Percentiles rank a stretch among this genome's conserved stretches.
phyloP scores from a whole-genome alignment of 2,113 vertebrate genomes.

The Emberiza fucata region DNA sequence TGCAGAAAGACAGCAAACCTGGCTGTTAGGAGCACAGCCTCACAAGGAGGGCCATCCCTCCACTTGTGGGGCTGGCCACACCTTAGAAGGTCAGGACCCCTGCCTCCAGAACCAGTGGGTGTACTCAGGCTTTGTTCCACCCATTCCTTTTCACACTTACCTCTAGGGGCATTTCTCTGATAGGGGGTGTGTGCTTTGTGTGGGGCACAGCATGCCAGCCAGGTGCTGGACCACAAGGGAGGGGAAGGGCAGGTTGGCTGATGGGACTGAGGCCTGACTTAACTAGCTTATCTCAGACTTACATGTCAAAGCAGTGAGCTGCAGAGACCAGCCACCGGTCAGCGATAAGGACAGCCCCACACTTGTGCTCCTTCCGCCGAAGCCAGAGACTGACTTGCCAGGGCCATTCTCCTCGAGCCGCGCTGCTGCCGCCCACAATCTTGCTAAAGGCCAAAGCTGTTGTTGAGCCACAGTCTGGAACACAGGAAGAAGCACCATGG shows the following conservation, averaged over 20 bases:
- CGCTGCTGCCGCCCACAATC: constrained; percentile 86
- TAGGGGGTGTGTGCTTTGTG: background rate
- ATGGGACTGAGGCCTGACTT: background rate
- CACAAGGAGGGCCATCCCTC: background rate
- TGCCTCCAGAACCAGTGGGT: background rate
- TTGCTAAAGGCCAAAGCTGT: constrained; percentile 71
- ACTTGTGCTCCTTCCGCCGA: constrained; percentile 81
- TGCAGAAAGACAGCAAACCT: constrained; percentile 49
- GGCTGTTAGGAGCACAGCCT: background rate
- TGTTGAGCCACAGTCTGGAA: constrained; percentile 84
- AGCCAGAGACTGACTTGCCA: constrained; percentile 93
- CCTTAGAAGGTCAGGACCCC: background rate
- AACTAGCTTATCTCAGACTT: background rate
- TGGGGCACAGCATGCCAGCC: background rate
- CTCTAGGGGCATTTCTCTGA: background rate
- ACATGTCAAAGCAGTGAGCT: constrained; percentile 90
- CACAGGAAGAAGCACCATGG: background rate
- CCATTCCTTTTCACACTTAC: background rate
- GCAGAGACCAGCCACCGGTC: constrained; percentile 90
- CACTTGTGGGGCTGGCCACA: background rate
- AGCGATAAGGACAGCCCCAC: constrained; percentile 89
- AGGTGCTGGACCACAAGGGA: accelerated
- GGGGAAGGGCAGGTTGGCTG: background rate
- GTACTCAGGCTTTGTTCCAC: background rate
- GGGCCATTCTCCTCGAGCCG: constrained; percentile 87